phyloP scores from a whole-genome alignment of 2,797 vertebrate species.

The Bovichtus diacanthus region DNA sequence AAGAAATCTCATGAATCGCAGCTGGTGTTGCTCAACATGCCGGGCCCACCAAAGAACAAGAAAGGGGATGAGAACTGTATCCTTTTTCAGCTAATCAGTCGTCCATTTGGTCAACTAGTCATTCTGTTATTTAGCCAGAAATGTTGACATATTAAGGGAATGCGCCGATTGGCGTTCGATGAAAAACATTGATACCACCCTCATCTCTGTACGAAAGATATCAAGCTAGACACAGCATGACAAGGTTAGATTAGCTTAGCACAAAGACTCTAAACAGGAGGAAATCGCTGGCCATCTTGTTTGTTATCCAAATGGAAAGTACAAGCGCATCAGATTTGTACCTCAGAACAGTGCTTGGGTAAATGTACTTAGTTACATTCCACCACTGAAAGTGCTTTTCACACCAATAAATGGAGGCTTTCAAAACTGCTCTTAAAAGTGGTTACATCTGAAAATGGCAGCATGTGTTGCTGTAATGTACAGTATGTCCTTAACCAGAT shows the following conservation, averaged over 20 bases:
- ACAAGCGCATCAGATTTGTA: background rate
- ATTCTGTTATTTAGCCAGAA: background rate
- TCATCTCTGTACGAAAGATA: background rate
- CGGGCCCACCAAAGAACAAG: conserved; percentile 92
- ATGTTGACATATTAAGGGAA: background rate
- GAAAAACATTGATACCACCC: too few species aligned
- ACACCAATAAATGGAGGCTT: background rate
- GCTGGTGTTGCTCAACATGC: conserved; percentile 97
- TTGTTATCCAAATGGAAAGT: too few species aligned
- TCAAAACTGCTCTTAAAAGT: background rate
- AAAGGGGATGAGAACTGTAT: conserved; percentile 98
- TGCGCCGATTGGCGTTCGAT: too few species aligned
- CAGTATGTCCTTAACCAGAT: conserved; percentile 81
- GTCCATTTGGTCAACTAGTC: background rate
- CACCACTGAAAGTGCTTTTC: background rate
- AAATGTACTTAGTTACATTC: background rate
- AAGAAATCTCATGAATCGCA: conserved; percentile 91
- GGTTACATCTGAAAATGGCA: background rate
- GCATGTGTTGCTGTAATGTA: background rate
- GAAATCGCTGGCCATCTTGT: background rate
- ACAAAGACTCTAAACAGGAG: background rate
- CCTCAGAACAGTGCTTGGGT: background rate
- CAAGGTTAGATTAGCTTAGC: background rate
- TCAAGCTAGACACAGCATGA: background rate
- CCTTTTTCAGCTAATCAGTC: conserved; percentile 75